Evolutionary conservation across 23 tunicate species (phyloP).

Genomic region (Clavelina lepadiformis): DNA sequence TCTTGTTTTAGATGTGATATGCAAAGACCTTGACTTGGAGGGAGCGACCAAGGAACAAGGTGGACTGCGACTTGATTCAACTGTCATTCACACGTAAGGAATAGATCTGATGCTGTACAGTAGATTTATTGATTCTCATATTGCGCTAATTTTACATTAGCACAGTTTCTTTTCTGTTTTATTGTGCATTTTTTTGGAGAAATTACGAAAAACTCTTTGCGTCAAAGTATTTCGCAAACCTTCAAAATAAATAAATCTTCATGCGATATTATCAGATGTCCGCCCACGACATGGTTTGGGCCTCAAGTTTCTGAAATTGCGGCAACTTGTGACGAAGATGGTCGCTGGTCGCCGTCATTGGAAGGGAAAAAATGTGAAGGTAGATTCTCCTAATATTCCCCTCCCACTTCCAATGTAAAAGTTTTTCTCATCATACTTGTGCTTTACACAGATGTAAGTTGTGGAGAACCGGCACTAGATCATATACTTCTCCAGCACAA

Average conservation of each 20-base stretch:
- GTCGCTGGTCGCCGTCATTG: slow-evolving; percentile 53
- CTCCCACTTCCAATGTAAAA: neutral
- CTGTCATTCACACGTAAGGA: neutral
- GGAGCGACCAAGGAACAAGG: slow-evolving; percentile 10
- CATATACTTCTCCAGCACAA: slow-evolving; percentile 6
- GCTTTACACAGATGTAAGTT: slow-evolving; percentile 16
- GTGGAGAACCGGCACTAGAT: slow-evolving; percentile 38
- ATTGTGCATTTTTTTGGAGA: no score
- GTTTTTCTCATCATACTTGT: neutral
- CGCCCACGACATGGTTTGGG: slow-evolving; percentile 23
- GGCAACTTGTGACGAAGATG: slow-evolving; percentile 54
- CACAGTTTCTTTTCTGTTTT: no score
- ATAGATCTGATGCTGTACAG: no score
- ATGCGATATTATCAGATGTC: no score
- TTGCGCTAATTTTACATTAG: no score
- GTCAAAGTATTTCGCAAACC: no score
- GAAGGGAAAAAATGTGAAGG: slow-evolving; percentile 35
- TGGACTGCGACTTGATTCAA: slow-evolving; percentile 13
- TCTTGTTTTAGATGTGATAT: slow-evolving; percentile 31
- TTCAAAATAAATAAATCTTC: no score
- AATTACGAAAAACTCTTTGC: no score
- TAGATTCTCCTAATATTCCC: neutral
- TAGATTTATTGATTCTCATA: no score
- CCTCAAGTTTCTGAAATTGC: slow-evolving; percentile 21
- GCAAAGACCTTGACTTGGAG: slow-evolving; percentile 25